Conservation (phyloP, 2,113 vertebrate species). For the Pardalotus punctatus region DNA sequence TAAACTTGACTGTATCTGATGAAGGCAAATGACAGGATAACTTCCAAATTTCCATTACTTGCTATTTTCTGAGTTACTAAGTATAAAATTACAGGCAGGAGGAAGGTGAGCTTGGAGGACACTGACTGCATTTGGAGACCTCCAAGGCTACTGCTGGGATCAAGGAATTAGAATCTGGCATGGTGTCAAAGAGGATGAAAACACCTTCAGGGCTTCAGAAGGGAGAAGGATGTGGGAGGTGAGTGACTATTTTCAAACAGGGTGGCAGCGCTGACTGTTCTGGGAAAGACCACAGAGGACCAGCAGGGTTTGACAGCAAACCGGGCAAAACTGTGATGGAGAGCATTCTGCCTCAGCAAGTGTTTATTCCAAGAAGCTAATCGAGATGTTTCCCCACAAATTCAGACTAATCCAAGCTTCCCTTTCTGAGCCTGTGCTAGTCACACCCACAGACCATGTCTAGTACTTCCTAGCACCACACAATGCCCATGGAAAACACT, state of each 20-base stretch:
- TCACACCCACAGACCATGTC: background rate
- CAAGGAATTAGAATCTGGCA: background rate
- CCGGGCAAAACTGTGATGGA: rapidly evolving
- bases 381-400: background rate
- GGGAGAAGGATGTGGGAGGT: background rate
- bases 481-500: background rate
- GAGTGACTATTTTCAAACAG: background rate
- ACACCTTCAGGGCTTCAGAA: background rate
- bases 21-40: background rate
- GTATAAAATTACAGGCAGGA: background rate
- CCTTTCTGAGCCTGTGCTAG: background rate
- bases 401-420: background rate
- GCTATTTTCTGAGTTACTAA: background rate
- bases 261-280: background rate
- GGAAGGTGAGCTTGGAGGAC: background rate
- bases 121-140: background rate
- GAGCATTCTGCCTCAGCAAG: background rate
- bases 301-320: background rate
- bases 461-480: background rate
- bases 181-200: background rate
- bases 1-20: background rate
- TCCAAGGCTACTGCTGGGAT: background rate
- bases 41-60: background rate
- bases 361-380: background rate
- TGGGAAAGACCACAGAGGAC: background rate